A percentile compares a stretch with the other conserved stretches of the same genome.
Evolutionary conservation across 2,797 vertebrate species (phyloP).

Genomic region (Champsocephalus esox): DNA sequence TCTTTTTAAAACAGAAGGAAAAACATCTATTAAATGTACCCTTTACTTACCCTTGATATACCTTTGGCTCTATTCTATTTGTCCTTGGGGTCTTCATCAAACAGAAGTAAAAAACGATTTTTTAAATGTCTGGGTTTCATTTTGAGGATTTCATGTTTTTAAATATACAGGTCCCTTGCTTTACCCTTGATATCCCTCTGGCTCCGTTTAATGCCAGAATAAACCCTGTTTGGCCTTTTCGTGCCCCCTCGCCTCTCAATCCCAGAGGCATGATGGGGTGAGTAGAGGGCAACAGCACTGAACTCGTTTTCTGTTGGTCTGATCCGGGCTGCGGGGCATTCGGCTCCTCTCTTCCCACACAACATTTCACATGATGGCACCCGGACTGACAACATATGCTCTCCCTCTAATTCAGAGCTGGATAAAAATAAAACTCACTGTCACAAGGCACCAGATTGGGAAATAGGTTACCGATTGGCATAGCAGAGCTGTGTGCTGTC

Average conservation of each 20-base stretch:
- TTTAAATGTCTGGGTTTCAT: no score
- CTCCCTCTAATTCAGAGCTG: conserved; percentile 78
- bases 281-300: conserved; percentile 54
- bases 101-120: no score
- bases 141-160: conserved; percentile 1
- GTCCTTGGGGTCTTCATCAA: no score
- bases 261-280: conserved; percentile 54
- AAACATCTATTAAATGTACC: no score
- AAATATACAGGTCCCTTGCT: neutral
- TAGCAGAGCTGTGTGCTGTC: conserved; percentile 68
- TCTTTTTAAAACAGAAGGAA: no score
- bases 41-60: no score
- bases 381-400: conserved; percentile 86
- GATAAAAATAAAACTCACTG: conserved; percentile 86
- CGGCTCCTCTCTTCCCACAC: conserved; percentile 71
- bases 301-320: conserved; percentile 70
- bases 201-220: conserved; percentile 38
- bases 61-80: no score
- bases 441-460: conserved; percentile 87
- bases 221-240: conserved; percentile 48
- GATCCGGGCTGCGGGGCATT: conserved; percentile 77
- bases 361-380: conserved; percentile 83
- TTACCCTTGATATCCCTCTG: conserved; percentile 6
- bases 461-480: conserved; percentile 86
- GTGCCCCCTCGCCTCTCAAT: conserved; percentile 36